phyloP scores from a whole-genome alignment of 1,140 invertebrate genomes.

The Leptinotarsa lineolata region DNA sequence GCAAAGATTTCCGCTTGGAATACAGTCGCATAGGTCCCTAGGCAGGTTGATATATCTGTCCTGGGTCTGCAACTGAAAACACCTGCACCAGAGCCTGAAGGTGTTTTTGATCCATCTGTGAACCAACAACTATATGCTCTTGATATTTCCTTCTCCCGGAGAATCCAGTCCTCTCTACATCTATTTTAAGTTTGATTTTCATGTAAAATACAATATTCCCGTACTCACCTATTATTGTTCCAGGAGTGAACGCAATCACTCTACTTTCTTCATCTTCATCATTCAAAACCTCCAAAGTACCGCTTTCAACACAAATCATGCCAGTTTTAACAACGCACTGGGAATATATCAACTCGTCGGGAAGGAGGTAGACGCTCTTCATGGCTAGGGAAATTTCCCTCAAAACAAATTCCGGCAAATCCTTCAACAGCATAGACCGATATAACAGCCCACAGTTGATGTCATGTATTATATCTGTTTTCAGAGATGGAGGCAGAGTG shows the following conservation, averaged over 20 bases:
- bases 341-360: slow-evolving; percentile 57
- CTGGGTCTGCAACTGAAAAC: too few species aligned
- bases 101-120: too few species aligned
- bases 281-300: slow-evolving; percentile 58
- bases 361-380: slow-evolving; percentile 57
- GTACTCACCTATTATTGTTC: slow-evolving; percentile 58
- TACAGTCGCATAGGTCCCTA: too few species aligned
- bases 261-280: slow-evolving; percentile 60
- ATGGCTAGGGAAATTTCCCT: slow-evolving; percentile 57
- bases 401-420: slow-evolving; percentile 57
- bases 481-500: slow-evolving; percentile 54
- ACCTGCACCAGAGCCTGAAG: too few species aligned
- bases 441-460: slow-evolving; percentile 58
- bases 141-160: too few species aligned
- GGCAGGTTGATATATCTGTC: too few species aligned
- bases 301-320: slow-evolving; percentile 59
- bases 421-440: slow-evolving; percentile 57
- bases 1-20: too few species aligned
- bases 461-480: slow-evolving; percentile 58
- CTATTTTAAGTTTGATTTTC: too few species aligned
- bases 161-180: too few species aligned
- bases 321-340: slow-evolving; percentile 57
- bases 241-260: slow-evolving; percentile 59
- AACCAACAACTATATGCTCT: too few species aligned
- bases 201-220: background rate